These are phyloP conservation scores for Euclidia mi DNA, from an alignment of 2,888 invertebrate species.

Conservation along the genomic window DNA sequence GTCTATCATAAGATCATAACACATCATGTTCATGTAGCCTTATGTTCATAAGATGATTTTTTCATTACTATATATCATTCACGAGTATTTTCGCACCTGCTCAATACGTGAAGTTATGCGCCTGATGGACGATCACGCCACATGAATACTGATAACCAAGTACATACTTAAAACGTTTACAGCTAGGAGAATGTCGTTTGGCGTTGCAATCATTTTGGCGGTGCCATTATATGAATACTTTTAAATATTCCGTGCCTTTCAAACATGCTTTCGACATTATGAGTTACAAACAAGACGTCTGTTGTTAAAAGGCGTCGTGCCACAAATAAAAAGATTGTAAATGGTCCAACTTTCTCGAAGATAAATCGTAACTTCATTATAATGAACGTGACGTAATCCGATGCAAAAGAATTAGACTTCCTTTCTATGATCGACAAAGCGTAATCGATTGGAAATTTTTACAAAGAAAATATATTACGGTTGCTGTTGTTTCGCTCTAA, in stretches of 20 bases:
- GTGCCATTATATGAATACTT: conserved; percentile 5
- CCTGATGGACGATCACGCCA: conserved; percentile 56
- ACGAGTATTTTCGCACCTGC: conserved; percentile 70
- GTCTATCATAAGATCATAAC: no score
- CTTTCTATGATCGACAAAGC: conserved; percentile 49
- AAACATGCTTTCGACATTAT: not conserved
- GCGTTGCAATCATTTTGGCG: conserved; percentile 20
- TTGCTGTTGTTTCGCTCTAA: not conserved
- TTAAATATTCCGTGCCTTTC: conserved; percentile 4
- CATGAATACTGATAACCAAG: conserved; percentile 64
- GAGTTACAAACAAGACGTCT: conserved; percentile 7
- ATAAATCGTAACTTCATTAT: conserved; percentile 35
- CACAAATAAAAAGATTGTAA: conserved; percentile 26
- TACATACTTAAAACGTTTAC: conserved; percentile 32
- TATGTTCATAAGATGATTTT: conserved; percentile 15
- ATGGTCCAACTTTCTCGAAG: conserved; percentile 41
- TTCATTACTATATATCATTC: conserved; percentile 37
- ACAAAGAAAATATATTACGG: not conserved
- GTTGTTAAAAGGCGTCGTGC: conserved; percentile 3
- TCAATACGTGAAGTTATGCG: conserved; percentile 73
- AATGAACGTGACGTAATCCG: conserved; percentile 49
- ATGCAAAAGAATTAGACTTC: conserved; percentile 46
- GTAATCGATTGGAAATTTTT: conserved; percentile 30
- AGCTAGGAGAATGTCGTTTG: conserved; percentile 24
- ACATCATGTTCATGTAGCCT: conserved; percentile 3